Evolutionary conservation across 2,113 vertebrate species (phyloP).

Genomic region (Pseudorectes ferrugineus): DNA sequence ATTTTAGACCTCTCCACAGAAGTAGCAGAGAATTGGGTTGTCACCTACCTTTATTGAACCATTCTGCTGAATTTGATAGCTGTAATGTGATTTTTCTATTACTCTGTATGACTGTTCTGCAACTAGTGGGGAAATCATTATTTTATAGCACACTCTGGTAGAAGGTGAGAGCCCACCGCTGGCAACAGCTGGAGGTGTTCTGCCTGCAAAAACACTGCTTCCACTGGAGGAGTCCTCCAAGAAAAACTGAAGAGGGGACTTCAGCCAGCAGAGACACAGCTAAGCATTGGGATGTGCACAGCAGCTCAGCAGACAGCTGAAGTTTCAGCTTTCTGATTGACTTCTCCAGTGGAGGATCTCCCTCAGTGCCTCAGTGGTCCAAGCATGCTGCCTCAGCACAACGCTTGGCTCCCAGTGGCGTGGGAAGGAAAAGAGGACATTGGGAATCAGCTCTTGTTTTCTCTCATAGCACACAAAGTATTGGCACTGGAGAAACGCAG

Average conservation of each 20-base stretch:
- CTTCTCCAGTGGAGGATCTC: background rate
- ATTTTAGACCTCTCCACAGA: background rate
- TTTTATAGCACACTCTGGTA: background rate
- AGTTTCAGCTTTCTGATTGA: background rate
- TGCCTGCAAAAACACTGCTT: background rate
- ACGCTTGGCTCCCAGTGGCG: background rate
- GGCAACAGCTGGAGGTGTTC: background rate
- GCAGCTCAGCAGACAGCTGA: background rate
- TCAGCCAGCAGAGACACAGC: background rate
- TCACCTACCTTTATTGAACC: background rate
- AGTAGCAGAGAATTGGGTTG: background rate
- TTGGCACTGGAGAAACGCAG: background rate
- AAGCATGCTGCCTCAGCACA: background rate
- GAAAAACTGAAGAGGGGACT: background rate
- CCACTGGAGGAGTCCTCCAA: background rate
- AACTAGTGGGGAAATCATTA: background rate
- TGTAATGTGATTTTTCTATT: conserved; percentile 5
- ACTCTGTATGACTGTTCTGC: background rate
- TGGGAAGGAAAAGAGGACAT: background rate
- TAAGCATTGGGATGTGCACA: background rate
- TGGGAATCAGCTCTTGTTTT: background rate
- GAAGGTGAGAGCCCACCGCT: background rate
- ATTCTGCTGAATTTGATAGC: background rate
- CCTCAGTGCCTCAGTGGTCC: background rate
- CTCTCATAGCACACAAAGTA: background rate